These are phyloP conservation scores for Porites australiensis DNA, from an alignment of 64 coral and sea anemone genomes.

Conservation along the genomic window DNA sequence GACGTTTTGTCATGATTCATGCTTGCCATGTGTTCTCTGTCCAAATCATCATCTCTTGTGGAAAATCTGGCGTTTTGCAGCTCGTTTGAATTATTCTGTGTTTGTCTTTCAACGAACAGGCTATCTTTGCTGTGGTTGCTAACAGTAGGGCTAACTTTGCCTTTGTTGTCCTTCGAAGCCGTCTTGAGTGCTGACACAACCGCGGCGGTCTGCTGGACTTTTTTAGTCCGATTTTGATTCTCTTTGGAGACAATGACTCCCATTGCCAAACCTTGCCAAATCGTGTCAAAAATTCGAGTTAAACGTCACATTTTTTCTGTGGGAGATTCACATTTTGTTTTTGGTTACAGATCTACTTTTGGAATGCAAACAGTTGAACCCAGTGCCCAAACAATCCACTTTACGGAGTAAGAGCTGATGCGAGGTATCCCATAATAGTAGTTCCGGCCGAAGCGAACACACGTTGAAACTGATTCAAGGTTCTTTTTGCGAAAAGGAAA, in stretches of 20 bases:
- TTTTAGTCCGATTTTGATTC: slow-evolving; percentile 71
- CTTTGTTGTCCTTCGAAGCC: slow-evolving; percentile 49
- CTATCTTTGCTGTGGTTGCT: slow-evolving; percentile 6
- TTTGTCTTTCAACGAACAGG: neutral
- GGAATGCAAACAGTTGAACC: neutral
- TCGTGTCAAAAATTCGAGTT: neutral
- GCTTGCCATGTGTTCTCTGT: neutral
- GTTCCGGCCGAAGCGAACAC: neutral
- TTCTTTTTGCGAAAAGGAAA: neutral
- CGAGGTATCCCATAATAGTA: slow-evolving; percentile 20
- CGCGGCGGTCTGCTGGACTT: slow-evolving; percentile 90
- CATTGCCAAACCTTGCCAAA: slow-evolving; percentile 29
- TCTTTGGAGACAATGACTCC: slow-evolving; percentile 85
- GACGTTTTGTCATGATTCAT: slow-evolving; percentile 66
- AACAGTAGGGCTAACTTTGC: neutral
- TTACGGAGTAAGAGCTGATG: neutral
- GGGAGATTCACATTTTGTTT: neutral
- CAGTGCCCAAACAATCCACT: neutral
- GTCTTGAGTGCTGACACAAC: slow-evolving; percentile 81
- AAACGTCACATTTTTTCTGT: neutral
- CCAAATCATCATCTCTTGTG: neutral
- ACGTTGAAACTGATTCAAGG: neutral
- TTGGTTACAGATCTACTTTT: neutral
- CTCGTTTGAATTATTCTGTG: neutral
- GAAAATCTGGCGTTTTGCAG: neutral